Evolutionary conservation across 2,888 invertebrate species (phyloP).

Genomic region (Zygaena filipendulae): DNA sequence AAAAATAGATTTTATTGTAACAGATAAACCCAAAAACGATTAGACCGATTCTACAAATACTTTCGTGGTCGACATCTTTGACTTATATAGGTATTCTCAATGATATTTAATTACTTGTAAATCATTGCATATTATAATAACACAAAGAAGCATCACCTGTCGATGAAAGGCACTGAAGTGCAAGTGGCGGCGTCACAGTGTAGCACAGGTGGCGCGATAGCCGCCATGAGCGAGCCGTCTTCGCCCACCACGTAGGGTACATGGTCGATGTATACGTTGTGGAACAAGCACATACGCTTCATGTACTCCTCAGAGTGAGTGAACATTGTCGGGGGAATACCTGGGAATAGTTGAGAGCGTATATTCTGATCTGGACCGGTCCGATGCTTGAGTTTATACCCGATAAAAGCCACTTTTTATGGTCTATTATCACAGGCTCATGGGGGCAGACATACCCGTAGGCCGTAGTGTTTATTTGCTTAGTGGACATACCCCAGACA

Average conservation of each 20-base stretch:
- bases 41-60: too few species aligned
- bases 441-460: too few species aligned
- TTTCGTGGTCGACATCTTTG: too few species aligned
- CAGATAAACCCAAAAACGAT: too few species aligned
- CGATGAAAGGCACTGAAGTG: constrained; percentile 56
- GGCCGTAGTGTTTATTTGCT: too few species aligned
- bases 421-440: too few species aligned
- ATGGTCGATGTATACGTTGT: constrained; percentile 52
- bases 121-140: too few species aligned
- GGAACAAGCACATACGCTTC: constrained; percentile 55
- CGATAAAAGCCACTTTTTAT: neutral
- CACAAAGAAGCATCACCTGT: too few species aligned
- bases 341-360: constrained; percentile 25
- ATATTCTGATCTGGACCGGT: neutral
- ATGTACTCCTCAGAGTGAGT: constrained; percentile 54
- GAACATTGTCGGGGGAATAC: constrained; percentile 50
- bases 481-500: too few species aligned
- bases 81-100: too few species aligned
- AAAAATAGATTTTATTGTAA: neutral
- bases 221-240: constrained; percentile 50
- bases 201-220: constrained; percentile 55
- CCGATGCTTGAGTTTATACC: neutral
- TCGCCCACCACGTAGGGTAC: constrained; percentile 56
- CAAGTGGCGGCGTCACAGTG: constrained; percentile 60
- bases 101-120: too few species aligned